Percentiles rank a stretch among this genome's conserved stretches.
These are phyloP conservation scores for Limnodromus scolopaceus DNA, from an alignment of 2,797 vertebrate genomes.

Conservation along the genomic window DNA sequence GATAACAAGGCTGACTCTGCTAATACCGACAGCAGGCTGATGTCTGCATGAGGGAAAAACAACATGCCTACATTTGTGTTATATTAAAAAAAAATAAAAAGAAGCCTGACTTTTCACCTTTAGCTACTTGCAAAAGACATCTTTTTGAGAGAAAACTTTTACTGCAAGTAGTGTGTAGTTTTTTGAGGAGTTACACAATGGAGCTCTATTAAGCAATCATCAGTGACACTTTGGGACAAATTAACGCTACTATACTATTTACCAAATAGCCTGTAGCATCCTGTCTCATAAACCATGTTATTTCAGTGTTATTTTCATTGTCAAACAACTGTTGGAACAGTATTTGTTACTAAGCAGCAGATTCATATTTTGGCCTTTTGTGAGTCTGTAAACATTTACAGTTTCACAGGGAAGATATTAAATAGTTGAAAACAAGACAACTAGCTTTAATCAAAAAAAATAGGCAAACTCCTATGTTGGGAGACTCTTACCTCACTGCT, in stretches of 20 bases:
- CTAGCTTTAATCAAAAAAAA: neutral
- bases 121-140: neutral
- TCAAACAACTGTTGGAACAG: neutral
- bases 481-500: neutral
- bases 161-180: neutral
- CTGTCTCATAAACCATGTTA: neutral
- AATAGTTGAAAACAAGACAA: neutral
- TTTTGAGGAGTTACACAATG: neutral
- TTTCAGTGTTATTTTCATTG: neutral
- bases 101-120: neutral
- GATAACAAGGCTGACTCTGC: neutral
- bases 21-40: neutral
- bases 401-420: neutral
- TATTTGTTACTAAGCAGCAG: neutral
- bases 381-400: neutral
- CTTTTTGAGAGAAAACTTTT: neutral
- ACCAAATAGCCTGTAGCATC: neutral
- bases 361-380: neutral
- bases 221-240: neutral
- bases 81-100: neutral
- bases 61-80: neutral
- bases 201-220: neutral
- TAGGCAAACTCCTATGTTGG: neutral
- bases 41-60: neutral
- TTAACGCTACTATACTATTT: neutral